Base-by-base conservation (phyloP, 2,888 invertebrate species). In the Fabriciana adippe region DNA sequence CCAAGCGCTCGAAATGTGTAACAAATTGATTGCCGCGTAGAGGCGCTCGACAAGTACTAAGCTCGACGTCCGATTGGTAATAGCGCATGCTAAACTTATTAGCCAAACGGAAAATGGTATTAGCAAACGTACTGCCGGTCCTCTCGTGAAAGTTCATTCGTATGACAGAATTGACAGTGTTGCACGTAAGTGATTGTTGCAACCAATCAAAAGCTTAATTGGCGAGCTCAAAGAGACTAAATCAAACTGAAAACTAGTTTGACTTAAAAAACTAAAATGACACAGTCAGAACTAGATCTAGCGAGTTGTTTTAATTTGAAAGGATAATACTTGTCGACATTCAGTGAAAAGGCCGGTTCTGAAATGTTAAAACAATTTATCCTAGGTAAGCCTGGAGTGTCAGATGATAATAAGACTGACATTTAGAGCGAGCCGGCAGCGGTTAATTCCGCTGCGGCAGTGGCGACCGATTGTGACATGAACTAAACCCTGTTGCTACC, bases 371-470 rank as follows among this genome's bases (percentile, higher is more conserved):
- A 92, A 92, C 91, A 92, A 89, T 92, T 91, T 90, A 92, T 90
- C 88, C 90, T 83, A 84, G 83, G 87, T 91, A 92, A 92, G 91
- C 92, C 91, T 80, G 76, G 81, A 86, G 85, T 91, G 92, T 92
- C 92, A 88, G 86, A 90, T 79, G 87, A 89, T 92, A 91, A 92
- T 92, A 92, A 91, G 89, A 92, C 90, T 92, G 92, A 92, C 92
- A 89, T 89, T 92, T 89, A 83, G 87, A 90, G 87, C 86, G 82
- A 81, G 77, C 83, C 79, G 73, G 74, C 79, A 78, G 82, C 80
- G 87, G 90, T 90, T 92, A 91, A 92, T 91, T 90, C 90, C 87
- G 87, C 85, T 88, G 86, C 77, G 84, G 84, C 82, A 82, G 83
- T 82, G 82, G 81, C 81, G 86, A 80, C 86, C 87, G 84, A 86